phyloP scores from a whole-genome alignment of 2,113 vertebrate genomes.

The Sinosuthora webbiana region DNA sequence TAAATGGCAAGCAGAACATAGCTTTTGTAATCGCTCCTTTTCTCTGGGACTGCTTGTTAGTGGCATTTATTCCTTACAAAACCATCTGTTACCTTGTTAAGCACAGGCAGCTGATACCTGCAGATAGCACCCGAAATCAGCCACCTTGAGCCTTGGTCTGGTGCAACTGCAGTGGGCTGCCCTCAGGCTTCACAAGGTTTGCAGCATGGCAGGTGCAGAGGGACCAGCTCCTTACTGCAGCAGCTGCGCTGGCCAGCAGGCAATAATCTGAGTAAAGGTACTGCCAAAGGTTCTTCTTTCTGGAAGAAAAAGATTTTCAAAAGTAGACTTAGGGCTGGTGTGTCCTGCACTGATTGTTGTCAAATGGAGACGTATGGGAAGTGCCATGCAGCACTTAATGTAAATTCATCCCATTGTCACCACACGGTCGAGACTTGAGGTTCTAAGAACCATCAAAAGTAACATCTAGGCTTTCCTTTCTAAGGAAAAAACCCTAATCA shows the following conservation, averaged over 20 bases:
- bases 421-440: not conserved
- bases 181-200: not conserved
- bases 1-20: not conserved
- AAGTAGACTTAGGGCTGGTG: rapidly evolving
- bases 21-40: not conserved
- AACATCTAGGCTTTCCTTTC: not conserved
- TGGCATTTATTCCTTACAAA: not conserved
- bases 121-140: rapidly evolving
- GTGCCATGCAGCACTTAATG: not conserved
- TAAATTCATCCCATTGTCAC: not conserved
- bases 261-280: not conserved
- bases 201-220: rapidly evolving
- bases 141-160: not conserved
- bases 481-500: not conserved
- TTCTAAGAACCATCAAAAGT: not conserved
- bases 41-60: not conserved
- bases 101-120: not conserved
- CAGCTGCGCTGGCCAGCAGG: not conserved
- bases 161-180: not conserved
- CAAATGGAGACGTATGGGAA: not conserved
- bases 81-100: not conserved
- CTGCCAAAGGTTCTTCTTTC: not conserved
- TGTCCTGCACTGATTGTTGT: not conserved
- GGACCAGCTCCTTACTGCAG: not conserved
- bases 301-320: not conserved